Base-by-base conservation (phyloP, 2,797 vertebrate genomes). In the Lutjanus argentimaculatus region DNA sequence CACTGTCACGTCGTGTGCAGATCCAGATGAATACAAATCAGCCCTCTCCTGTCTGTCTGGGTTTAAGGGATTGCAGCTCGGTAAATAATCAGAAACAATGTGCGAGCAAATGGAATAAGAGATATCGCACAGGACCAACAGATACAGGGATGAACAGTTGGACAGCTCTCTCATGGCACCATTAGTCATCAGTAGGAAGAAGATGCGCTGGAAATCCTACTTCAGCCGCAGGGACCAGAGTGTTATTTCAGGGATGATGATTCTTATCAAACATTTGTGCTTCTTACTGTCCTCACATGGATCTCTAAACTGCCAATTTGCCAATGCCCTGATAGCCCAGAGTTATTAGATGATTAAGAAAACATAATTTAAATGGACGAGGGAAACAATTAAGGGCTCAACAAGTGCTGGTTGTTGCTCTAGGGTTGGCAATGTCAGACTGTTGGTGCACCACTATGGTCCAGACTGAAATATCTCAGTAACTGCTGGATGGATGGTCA, bases 21-120 rank as follows among this genome's bases (percentile, higher is more conserved):
- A 81, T 86, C 77, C 77, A 77, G 87, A 92, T 86, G 90, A 95
- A 94, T 93, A 91, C 89, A 92, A 93, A 94, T 94, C 83, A 87
- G 66, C 40, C 66, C 51, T 78, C 62, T 83, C 59, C 85, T 75
- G 86, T 86, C 88, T 85, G 62, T 81, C 81, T 66, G 86, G 77
- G 86, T 94, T 90, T 85, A 80, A 80, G 66, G 83, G 87, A 83
- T 87, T 86, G 84, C 63, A 68, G 77, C 82, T 92, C 14, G 22
- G 84, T 91, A 90, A 92, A 94, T 92, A 91, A 91, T 67, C 72
- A 88, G 79, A 89, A 86, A 93, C 83, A 91, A 91, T 85, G 82
- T 80, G 82, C 43, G 53, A 79, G 57, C 72, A 86, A 89, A 88
- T 79, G 76, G 79, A 86, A 67, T 72, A 62, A 49, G 80, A 86